Base-by-base conservation (phyloP, 2,113 vertebrate genomes). In the Agapornis roseicollis region DNA sequence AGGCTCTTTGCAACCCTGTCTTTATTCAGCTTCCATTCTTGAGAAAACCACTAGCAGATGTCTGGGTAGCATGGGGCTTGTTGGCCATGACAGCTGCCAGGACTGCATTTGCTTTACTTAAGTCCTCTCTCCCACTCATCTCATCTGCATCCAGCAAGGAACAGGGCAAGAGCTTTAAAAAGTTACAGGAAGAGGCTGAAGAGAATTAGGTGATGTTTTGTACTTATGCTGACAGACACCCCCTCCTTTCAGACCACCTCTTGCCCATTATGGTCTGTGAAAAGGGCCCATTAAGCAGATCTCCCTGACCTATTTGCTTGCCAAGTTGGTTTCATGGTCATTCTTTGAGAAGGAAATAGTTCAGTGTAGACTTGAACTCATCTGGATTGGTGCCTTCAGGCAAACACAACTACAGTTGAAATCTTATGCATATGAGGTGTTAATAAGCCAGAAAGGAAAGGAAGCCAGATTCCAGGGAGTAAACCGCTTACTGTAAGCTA, bases 341-440 rank as follows among this genome's bases (percentile, higher is more conserved):
- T 46, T 42, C 24, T 29, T 19, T 7, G 55, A 90, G 73, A 12
- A 70, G 77, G 80, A 92, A 94, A 64, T 2, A 63, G 79, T 11
- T 69, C 52, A 42, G 63, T 1, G 63, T 22, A 95, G 91, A 80
- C 77, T 29, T 49, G 77, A 96, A 86, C 64, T 91, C 84, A 37
- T 46, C 66, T 42, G 80, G 91, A 66, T 29, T 5, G 60, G 39
- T 46, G 88, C 83, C 90, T 86, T 68, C 69, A 8, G 76, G 86
- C 69, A 85, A 86, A 65, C 10, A 4, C 65, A 35, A 1, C 47
- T 41, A 1, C 28, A 39, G 72, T 13, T 42, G 69, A 63, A 88
- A 78, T 8, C 69, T 81, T 25, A 66, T 0, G 6, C 64, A 12
- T 10, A n/a, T 7, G 88, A 88, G 41, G 52, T 35, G 29, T 58